A percentile compares a stretch with the other conserved stretches of the same genome.
phyloP scores from a whole-genome alignment of 2,888 invertebrate species.

The Nebria salina region DNA sequence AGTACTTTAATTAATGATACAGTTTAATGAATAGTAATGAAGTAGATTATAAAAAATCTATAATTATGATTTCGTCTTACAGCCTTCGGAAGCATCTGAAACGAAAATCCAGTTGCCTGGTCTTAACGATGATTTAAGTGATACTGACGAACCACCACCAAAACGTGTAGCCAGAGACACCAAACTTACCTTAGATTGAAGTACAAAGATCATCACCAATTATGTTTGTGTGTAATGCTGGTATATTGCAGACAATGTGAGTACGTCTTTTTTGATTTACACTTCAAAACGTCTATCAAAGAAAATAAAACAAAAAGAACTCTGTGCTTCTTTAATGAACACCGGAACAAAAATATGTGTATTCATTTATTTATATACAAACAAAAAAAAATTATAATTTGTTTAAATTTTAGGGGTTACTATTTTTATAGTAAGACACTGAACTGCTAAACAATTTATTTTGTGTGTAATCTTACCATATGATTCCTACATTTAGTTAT shows the following conservation, averaged over 20 bases:
- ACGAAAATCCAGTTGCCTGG: conserved; percentile 81
- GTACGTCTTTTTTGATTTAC: conserved; percentile 4
- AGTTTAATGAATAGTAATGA: too few species aligned
- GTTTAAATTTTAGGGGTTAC: not conserved
- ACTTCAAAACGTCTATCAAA: conserved; percentile 11
- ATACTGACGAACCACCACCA: conserved; percentile 61
- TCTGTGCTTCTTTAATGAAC: not conserved
- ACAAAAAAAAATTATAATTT: not conserved
- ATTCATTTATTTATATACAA: not conserved
- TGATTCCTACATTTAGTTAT: not conserved
- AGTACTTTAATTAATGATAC: too few species aligned
- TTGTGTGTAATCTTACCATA: not conserved
- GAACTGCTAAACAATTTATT: not conserved
- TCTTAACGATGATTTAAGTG: conserved; percentile 66
- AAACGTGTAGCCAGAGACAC: conserved; percentile 54
- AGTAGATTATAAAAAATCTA: not conserved
- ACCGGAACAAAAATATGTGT: not conserved
- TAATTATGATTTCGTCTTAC: conserved; percentile 52
- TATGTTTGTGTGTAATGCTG: not conserved
- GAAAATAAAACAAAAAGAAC: conserved; percentile 3
- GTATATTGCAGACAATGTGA: conserved; percentile 7
- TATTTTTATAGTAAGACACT: not conserved
- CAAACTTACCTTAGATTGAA: conserved; percentile 38
- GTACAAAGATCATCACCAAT: not conserved
- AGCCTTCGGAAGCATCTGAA: conserved; percentile 84